Conservation (phyloP, 2,888 invertebrate species). For the Epsilonema sp. region DNA sequence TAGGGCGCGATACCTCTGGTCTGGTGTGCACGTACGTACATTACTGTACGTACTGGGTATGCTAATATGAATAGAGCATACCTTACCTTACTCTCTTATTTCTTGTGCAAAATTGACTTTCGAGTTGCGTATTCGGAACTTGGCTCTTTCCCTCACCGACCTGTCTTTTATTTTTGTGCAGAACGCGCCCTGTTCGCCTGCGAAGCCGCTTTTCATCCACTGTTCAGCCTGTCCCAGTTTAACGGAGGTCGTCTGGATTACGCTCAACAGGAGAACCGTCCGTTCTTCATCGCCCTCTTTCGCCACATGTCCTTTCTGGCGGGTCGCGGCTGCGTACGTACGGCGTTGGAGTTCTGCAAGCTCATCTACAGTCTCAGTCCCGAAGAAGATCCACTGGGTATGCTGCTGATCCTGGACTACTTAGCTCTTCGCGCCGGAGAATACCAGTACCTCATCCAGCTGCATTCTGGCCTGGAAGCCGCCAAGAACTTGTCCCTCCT, state of each 20-base stretch:
- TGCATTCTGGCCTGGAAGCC: conserved; percentile 34
- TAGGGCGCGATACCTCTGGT: too few species aligned
- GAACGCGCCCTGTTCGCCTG: conserved; percentile 55
- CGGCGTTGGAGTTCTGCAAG: conserved; percentile 68
- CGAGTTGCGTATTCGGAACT: too few species aligned
- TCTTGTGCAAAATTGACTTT: too few species aligned
- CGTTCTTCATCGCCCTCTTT: conserved; percentile 57
- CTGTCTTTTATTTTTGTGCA: conserved; percentile 24
- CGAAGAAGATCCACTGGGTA: conserved; percentile 52
- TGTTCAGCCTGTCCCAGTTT: conserved; percentile 53
- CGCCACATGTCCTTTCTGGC: conserved; percentile 57
- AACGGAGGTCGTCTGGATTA: conserved; percentile 51
- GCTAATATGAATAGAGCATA: too few species aligned
- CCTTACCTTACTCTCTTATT: too few species aligned
- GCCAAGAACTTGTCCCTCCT: conserved; percentile 51
- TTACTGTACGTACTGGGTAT: too few species aligned
- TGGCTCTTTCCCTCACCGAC: too few species aligned
- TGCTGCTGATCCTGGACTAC: conserved; percentile 55
- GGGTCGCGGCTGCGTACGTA: conserved; percentile 57
- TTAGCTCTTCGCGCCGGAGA: conserved; percentile 54
- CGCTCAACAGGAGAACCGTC: conserved; percentile 55
- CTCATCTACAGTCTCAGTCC: conserved; percentile 55
- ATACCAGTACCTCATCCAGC: conserved; percentile 46
- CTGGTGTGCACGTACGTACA: too few species aligned
- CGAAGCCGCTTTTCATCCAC: conserved; percentile 56